Percentiles rank a stretch among this genome's conserved stretches.
phyloP scores from a whole-genome alignment of 92 coral and sea anemone genomes.

The Palythoa grandiflora region DNA sequence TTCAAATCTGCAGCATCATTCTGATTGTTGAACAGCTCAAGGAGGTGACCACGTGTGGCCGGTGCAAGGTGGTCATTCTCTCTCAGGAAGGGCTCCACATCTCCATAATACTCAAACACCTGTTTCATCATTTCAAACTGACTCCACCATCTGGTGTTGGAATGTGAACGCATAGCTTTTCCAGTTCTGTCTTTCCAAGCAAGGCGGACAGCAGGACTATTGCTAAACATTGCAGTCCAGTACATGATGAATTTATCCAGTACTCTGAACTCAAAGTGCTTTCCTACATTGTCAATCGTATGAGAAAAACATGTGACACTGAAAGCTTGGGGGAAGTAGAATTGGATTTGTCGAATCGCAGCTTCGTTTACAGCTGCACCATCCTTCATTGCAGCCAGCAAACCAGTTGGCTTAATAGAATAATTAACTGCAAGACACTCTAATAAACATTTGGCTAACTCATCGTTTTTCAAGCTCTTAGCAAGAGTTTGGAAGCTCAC shows the following conservation, averaged over 20 bases:
- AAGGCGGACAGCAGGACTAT: constrained; percentile 34
- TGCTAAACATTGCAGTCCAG: constrained; percentile 29
- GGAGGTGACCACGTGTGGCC: constrained; percentile 24
- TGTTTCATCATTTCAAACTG: constrained; percentile 16
- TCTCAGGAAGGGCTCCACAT: constrained; percentile 41
- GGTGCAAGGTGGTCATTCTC: constrained; percentile 38
- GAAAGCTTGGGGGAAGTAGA: constrained; percentile 21
- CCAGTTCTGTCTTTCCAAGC: constrained; percentile 27
- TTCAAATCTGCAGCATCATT: constrained; percentile 27
- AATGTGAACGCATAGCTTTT: constrained; percentile 23
- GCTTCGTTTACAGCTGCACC: constrained; percentile 45
- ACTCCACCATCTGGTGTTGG: constrained; percentile 37
- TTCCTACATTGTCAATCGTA: constrained; percentile 23
- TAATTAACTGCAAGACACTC: constrained; percentile 47
- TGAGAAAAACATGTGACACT: constrained; percentile 37
- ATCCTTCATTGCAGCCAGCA: constrained; percentile 55
- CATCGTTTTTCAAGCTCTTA: constrained; percentile 43
- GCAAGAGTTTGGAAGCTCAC: constrained; percentile 49
- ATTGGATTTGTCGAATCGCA: constrained; percentile 19
- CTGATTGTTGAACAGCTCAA: constrained; percentile 31
- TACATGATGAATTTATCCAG: constrained; percentile 17
- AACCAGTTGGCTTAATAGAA: constrained; percentile 24
- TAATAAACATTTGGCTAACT: constrained; percentile 50
- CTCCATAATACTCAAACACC: constrained; percentile 27
- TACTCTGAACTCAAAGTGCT: constrained; percentile 22